Percentiles rank a stretch among this genome's conserved stretches.
These are phyloP conservation scores for Pherbina coryleti DNA, from an alignment of 2,888 invertebrate species.

Conservation along the genomic window DNA sequence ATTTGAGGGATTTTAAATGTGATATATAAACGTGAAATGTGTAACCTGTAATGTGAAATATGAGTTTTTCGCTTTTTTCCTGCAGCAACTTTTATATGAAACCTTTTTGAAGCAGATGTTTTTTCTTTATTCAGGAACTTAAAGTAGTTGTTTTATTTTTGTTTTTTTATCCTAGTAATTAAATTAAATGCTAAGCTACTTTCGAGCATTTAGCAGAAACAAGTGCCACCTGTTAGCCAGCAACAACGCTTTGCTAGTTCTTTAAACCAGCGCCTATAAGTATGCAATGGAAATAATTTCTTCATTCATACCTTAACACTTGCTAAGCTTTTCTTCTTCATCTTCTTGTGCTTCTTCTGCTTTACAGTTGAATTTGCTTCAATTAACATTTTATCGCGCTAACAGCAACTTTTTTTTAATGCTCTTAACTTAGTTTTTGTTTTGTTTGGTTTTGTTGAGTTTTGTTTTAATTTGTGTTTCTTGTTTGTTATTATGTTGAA, in stretches of 20 bases:
- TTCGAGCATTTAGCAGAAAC: too few relatives aligned
- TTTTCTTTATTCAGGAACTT: neutral
- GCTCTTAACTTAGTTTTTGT: neutral
- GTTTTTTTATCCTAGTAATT: neutral
- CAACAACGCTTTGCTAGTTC: neutral
- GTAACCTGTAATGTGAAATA: too few relatives aligned
- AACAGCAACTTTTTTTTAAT: neutral
- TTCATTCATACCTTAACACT: too few relatives aligned
- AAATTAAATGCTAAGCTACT: neutral
- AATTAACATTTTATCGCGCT: slow-evolving; percentile 3
- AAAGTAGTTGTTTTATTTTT: neutral
- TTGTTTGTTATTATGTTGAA: neutral
- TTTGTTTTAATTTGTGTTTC: neutral
- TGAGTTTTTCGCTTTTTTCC: too few relatives aligned
- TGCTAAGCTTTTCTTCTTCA: neutral
- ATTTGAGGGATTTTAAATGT: too few relatives aligned
- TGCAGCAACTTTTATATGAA: too few relatives aligned
- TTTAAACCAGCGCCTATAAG: slow-evolving; percentile 12
- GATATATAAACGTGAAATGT: too few relatives aligned
- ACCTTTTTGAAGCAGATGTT: too few relatives aligned
- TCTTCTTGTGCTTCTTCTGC: neutral
- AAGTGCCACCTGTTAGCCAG: too few relatives aligned
- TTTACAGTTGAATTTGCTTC: neutral
- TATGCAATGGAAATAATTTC: slow-evolving; percentile 14
- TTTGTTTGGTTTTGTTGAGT: neutral